Conservation (phyloP, 2,888 invertebrate genomes). For the Acleris cristana region DNA sequence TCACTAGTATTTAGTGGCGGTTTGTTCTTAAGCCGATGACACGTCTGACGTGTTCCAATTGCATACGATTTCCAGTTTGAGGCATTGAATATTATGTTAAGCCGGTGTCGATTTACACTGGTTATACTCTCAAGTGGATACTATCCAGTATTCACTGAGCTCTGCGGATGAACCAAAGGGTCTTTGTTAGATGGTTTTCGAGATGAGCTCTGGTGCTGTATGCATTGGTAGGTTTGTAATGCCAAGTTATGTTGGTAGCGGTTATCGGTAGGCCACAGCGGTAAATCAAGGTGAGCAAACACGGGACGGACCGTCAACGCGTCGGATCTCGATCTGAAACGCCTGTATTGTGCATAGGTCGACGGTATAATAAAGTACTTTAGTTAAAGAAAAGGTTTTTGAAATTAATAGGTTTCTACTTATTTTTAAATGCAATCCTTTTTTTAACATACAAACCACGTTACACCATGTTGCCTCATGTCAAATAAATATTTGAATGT, state of each 20-base stretch:
- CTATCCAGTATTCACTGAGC: slow-evolving; percentile 4
- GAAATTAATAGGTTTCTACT: not conserved
- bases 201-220: not conserved
- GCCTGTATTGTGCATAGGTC: slow-evolving; percentile 47
- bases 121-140: not conserved
- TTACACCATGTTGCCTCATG: no score
- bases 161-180: not conserved
- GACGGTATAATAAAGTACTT: not conserved
- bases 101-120: not conserved
- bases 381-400: not conserved
- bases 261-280: slow-evolving; percentile 52
- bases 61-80: no score
- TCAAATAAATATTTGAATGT: no score
- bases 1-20: not conserved
- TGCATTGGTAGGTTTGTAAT: not conserved
- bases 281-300: slow-evolving; percentile 66
- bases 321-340: slow-evolving; percentile 54
- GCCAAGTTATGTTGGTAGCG: slow-evolving; percentile 8
- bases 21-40: not conserved
- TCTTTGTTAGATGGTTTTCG: not conserved
- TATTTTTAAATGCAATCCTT: no score
- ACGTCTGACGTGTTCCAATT: no score
- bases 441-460: no score
- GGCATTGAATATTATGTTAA: no score
- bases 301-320: slow-evolving; percentile 62